phyloP scores from a whole-genome alignment of 2,113 vertebrate genomes.

The Tetrao urogallus region DNA sequence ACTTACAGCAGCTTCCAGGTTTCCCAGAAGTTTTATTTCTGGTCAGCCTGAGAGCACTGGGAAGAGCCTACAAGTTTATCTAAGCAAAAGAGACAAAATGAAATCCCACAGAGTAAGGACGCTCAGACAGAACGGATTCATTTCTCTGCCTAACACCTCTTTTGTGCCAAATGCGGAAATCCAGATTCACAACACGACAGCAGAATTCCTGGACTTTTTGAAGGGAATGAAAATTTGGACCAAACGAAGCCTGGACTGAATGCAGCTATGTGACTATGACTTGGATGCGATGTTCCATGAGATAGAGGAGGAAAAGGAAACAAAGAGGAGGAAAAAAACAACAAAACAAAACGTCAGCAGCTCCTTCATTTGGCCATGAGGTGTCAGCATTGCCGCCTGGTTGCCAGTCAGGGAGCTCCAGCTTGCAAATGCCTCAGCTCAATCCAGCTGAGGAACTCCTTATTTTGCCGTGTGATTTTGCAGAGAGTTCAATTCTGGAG shows the following conservation, averaged over 20 bases:
- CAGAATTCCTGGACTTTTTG: neutral
- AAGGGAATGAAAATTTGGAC: neutral
- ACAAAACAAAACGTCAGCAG: neutral
- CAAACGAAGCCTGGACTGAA: neutral
- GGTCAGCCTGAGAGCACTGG: neutral
- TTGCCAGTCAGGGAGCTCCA: neutral
- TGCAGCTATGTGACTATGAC: neutral
- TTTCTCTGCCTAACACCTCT: neutral
- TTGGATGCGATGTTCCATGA: neutral
- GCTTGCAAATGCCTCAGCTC: neutral
- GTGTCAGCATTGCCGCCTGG: constrained; percentile 40
- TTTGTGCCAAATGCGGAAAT: neutral
- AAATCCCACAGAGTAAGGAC: neutral
- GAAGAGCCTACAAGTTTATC: neutral
- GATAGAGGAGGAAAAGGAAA: neutral
- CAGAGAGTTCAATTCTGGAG: neutral
- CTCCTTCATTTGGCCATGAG: constrained; percentile 22
- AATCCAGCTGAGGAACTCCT: neutral
- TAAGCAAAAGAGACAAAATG: neutral
- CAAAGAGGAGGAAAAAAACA: neutral
- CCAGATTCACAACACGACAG: neutral
- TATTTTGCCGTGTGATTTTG: neutral
- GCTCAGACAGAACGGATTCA: neutral
- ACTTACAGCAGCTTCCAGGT: neutral
- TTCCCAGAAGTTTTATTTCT: neutral